Percentiles rank a stretch among this genome's conserved stretches.
Evolutionary conservation across 2,797 vertebrate genomes (phyloP).

Genomic region (Sparus aurata): DNA sequence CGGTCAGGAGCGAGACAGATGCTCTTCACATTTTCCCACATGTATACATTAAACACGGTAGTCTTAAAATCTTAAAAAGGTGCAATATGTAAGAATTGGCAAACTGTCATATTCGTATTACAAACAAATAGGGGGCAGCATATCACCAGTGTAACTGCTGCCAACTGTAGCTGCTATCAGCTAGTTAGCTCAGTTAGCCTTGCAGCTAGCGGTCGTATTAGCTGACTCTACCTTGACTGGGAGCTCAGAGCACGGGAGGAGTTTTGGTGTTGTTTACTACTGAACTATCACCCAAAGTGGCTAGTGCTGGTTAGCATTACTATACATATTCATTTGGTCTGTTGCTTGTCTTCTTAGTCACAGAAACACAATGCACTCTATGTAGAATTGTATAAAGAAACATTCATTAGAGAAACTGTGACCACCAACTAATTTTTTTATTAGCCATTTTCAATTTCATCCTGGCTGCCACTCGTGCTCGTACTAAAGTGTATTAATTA

Average conservation of each 20-base stretch:
- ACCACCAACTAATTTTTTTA: background rate
- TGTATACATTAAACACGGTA: background rate
- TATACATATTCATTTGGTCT: background rate
- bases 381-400: background rate
- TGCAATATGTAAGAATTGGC: too few species aligned
- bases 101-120: too few species aligned
- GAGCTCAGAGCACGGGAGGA: too few species aligned
- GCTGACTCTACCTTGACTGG: too few species aligned
- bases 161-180: too few species aligned
- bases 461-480: background rate
- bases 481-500: background rate
- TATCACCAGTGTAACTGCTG: too few species aligned
- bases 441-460: background rate
- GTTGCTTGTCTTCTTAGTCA: background rate
- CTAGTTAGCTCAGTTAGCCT: too few species aligned
- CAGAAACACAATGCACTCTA: background rate
- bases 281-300: too few species aligned
- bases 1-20: background rate
- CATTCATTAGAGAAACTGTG: background rate
- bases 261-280: too few species aligned
- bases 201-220: too few species aligned
- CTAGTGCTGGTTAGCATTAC: too few species aligned
- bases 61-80: background rate
- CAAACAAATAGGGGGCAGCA: too few species aligned
- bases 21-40: background rate